These are phyloP conservation scores for Campylomormyrus tamandua DNA, from an alignment of 2,113 vertebrate genomes.

Conservation along the genomic window DNA sequence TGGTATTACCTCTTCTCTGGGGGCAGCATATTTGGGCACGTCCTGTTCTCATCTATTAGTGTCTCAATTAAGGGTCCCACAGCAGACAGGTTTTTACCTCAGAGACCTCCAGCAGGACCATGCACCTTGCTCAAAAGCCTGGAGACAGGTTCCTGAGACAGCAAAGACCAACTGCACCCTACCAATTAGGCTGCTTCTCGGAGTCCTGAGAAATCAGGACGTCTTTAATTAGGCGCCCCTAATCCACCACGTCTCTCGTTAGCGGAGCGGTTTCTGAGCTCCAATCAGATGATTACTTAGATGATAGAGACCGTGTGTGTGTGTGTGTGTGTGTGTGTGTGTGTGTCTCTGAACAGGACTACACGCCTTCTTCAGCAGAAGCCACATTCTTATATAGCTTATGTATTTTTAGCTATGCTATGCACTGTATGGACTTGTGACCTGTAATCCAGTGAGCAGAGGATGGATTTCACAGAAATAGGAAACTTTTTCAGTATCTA, in stretches of 20 bases:
- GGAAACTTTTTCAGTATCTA: not conserved
- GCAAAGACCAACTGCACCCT: slow-evolving; percentile 26
- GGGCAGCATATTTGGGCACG: slow-evolving; percentile 24
- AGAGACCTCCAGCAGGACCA: slow-evolving; percentile 20
- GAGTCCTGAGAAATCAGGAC: slow-evolving; percentile 33
- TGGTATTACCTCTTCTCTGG: slow-evolving; percentile 12
- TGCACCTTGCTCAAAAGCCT: slow-evolving; percentile 24
- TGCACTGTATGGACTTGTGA: slow-evolving; percentile 5
- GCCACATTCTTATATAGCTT: not conserved
- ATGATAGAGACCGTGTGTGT: slow-evolving; percentile 16
- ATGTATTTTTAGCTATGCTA: not conserved
- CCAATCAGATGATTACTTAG: slow-evolving; percentile 14
- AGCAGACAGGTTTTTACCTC: slow-evolving; percentile 36
- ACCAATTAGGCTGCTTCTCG: slow-evolving; percentile 34
- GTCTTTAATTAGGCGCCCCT: slow-evolving; percentile 32
- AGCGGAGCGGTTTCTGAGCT: slow-evolving; percentile 14
- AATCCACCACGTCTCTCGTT: slow-evolving; percentile 28
- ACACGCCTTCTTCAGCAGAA: not conserved
- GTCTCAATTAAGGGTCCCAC: slow-evolving; percentile 36
- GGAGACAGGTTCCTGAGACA: slow-evolving; percentile 26
- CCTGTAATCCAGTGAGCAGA: not conserved
- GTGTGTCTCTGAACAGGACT: not conserved
- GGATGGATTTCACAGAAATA: not conserved
- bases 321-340: not conserved
- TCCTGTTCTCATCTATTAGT: slow-evolving; percentile 37